Evolutionary conservation across 2,113 vertebrate species (phyloP).

Genomic region (Oryzias woworae): DNA sequence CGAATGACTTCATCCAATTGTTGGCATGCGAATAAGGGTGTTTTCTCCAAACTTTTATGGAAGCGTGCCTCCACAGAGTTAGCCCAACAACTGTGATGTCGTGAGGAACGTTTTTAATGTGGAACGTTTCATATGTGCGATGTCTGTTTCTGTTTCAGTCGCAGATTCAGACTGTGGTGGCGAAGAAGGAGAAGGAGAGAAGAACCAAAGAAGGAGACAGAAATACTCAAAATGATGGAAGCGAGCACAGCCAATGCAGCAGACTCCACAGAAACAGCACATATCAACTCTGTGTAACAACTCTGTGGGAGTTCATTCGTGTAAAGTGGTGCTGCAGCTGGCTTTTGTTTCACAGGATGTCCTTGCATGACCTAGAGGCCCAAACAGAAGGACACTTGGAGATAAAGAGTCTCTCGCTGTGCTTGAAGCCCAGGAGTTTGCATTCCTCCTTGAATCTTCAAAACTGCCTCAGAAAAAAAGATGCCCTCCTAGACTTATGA

Average conservation of each 20-base stretch:
- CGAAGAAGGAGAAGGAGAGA: slow-evolving; percentile 38
- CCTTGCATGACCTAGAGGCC: not conserved
- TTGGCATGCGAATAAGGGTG: not conserved
- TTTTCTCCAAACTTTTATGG: not conserved
- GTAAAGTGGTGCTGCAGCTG: slow-evolving; percentile 28
- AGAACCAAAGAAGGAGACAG: slow-evolving; percentile 49
- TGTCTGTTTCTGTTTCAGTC: slow-evolving; percentile 37
- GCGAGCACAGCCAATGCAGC: not conserved
- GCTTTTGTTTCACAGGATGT: slow-evolving; percentile 19
- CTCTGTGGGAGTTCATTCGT: not conserved
- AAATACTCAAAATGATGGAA: slow-evolving; percentile 65
- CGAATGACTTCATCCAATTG: not conserved
- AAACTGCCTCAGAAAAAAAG: slow-evolving; percentile 14
- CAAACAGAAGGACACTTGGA: slow-evolving; percentile 4
- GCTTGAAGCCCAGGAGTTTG: not conserved
- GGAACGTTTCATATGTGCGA: not conserved
- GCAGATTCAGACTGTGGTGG: slow-evolving; percentile 36
- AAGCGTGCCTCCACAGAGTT: too few relatives aligned
- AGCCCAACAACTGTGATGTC: too few relatives aligned
- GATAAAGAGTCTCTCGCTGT: slow-evolving; percentile 5
- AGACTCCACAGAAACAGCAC: slow-evolving; percentile 28
- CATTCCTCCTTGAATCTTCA: not conserved
- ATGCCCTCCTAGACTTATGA: slow-evolving; percentile 17
- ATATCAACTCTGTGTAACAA: slow-evolving; percentile 47
- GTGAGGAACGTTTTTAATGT: too few relatives aligned